Evolutionary conservation across 2,888 invertebrate genomes (phyloP).

Genomic region (Heteropelma amictum): DNA sequence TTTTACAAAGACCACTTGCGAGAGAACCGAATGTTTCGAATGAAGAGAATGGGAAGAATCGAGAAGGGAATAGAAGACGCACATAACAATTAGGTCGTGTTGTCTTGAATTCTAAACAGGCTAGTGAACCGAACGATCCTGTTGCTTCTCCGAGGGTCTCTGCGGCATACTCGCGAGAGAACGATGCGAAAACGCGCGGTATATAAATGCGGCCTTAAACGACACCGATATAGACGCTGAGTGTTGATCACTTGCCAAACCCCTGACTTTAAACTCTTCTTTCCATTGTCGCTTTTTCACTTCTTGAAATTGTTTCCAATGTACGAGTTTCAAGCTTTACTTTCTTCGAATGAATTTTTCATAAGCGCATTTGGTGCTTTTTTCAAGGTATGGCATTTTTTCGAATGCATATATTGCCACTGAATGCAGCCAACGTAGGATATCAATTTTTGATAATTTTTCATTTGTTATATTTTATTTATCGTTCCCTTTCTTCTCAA

Average conservation of each 20-base stretch:
- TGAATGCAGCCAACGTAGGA: no score
- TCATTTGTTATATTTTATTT: no score
- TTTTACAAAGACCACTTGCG: conserved; percentile 39
- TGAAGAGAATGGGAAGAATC: conserved; percentile 49
- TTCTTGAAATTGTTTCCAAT: neutral
- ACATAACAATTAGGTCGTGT: conserved; percentile 77
- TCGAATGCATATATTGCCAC: no score
- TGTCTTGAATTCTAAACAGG: conserved; percentile 77
- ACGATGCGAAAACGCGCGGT: conserved; percentile 55
- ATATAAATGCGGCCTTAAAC: conserved; percentile 76
- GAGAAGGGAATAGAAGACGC: conserved; percentile 60
- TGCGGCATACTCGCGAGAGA: conserved; percentile 15
- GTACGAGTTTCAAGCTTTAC: neutral
- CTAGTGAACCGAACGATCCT: conserved; percentile 74
- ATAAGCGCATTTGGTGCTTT: no score
- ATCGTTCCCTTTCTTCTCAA: no score
- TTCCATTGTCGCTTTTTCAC: conserved; percentile 51
- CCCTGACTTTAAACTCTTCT: conserved; percentile 55
- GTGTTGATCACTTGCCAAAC: conserved; percentile 75
- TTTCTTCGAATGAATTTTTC: neutral
- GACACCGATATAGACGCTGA: conserved; percentile 75
- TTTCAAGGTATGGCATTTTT: no score
- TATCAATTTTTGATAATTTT: no score
- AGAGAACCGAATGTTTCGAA: conserved; percentile 40
- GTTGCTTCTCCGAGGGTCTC: conserved; percentile 32